A percentile compares a stretch with the other conserved stretches of the same genome.
phyloP scores from a whole-genome alignment of 1,140 invertebrate genomes.

The Choristoneura fumiferana region DNA sequence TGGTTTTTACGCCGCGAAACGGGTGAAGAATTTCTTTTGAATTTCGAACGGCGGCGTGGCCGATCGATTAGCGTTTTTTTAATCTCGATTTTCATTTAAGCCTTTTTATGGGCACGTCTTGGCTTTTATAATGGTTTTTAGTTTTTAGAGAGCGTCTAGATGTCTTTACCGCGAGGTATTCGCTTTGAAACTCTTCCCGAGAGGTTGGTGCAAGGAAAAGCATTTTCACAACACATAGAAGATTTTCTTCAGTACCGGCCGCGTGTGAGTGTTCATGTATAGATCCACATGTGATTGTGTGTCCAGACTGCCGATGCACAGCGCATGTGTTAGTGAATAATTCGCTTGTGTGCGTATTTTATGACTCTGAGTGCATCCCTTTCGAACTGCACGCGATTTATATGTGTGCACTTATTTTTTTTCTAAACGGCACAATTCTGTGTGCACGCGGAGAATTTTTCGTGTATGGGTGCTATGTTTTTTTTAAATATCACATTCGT shows the following conservation, averaged over 20 bases:
- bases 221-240: slow-evolving; percentile 75
- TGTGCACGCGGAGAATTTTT: slow-evolving; percentile 55
- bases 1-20: slow-evolving; percentile 55
- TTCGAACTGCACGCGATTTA: slow-evolving; percentile 75
- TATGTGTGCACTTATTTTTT: slow-evolving; percentile 76
- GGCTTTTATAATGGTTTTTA: slow-evolving; percentile 48
- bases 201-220: slow-evolving; percentile 77
- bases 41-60: slow-evolving; percentile 39
- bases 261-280: slow-evolving; percentile 47
- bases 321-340: slow-evolving; percentile 38
- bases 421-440: slow-evolving; percentile 62
- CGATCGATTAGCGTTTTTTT: slow-evolving; percentile 54
- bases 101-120: slow-evolving; percentile 18
- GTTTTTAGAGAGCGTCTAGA: slow-evolving; percentile 68
- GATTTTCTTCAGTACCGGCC: slow-evolving; percentile 59
- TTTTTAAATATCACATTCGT: slow-evolving; percentile 33
- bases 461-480: slow-evolving; percentile 66
- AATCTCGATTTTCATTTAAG: slow-evolving; percentile 32
- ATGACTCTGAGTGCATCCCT: slow-evolving; percentile 78
- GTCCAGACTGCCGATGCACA: slow-evolving; percentile 39
- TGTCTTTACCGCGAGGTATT: slow-evolving; percentile 78
- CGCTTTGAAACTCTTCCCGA: slow-evolving; percentile 78
- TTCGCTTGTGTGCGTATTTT: slow-evolving; percentile 64
- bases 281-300: slow-evolving; percentile 48
- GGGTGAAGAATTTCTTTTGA: slow-evolving; percentile 62